These are phyloP conservation scores for Chamaea fasciata DNA, from an alignment of 2,113 vertebrate genomes.

Conservation along the genomic window DNA sequence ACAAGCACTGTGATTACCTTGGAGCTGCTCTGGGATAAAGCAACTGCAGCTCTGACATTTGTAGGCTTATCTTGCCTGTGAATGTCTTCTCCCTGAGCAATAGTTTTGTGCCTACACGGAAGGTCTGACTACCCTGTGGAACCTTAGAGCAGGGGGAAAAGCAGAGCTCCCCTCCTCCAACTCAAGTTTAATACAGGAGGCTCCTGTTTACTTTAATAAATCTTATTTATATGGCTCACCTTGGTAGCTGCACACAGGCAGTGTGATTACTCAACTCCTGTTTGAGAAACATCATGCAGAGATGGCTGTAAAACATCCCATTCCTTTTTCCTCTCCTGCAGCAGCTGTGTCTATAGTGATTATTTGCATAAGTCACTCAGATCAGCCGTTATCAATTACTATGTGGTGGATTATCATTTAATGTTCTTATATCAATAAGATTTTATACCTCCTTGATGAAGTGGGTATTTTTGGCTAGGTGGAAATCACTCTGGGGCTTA, in stretches of 20 bases:
- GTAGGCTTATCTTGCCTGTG: background rate
- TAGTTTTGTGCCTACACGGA: background rate
- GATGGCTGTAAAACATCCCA: background rate
- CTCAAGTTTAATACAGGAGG: background rate
- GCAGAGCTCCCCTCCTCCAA: background rate
- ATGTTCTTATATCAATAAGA: background rate
- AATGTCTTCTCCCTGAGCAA: background rate
- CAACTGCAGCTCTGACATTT: background rate
- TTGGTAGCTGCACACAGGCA: background rate
- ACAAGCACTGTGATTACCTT: background rate
- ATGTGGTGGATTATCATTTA: background rate
- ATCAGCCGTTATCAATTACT: background rate
- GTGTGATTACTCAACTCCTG: background rate
- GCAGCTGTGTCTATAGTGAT: background rate
- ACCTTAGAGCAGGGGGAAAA: background rate
- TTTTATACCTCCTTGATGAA: background rate
- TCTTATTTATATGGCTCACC: background rate
- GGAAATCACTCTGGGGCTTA: background rate
- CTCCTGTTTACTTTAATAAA: background rate
- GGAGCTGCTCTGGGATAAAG: background rate
- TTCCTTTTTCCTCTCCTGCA: background rate
- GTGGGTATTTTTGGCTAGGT: background rate
- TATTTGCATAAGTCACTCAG: background rate
- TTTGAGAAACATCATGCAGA: background rate
- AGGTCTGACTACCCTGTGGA: background rate